These are phyloP conservation scores for Lycaena phlaeas DNA, from an alignment of 2,888 invertebrate genomes.

Conservation along the genomic window DNA sequence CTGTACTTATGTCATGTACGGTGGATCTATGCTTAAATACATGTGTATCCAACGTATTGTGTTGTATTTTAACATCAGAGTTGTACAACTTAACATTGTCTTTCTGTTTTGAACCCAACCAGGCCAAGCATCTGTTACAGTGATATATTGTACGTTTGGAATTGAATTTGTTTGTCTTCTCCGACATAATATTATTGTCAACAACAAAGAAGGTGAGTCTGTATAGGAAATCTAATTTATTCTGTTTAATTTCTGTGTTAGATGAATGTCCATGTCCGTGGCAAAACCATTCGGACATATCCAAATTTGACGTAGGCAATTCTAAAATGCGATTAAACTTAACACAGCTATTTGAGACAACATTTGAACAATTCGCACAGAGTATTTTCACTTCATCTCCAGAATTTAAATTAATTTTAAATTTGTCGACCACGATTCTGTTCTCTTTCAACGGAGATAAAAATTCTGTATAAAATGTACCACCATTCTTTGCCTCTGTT, in stretches of 20 bases:
- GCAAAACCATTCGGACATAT: slow-evolving; percentile 79
- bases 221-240: slow-evolving; percentile 71
- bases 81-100: slow-evolving; percentile 68
- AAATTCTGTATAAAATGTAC: slow-evolving; percentile 60
- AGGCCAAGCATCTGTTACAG: slow-evolving; percentile 72
- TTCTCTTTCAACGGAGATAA: slow-evolving; percentile 29
- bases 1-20: slow-evolving; percentile 34
- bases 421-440: slow-evolving; percentile 27
- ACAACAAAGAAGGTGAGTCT: slow-evolving; percentile 70
- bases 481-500: slow-evolving; percentile 57
- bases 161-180: slow-evolving; percentile 59
- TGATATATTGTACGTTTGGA: slow-evolving; percentile 55
- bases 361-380: slow-evolving; percentile 55
- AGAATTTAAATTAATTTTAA: slow-evolving; percentile 41
- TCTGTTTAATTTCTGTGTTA: slow-evolving; percentile 42
- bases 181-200: slow-evolving; percentile 45
- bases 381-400: slow-evolving; percentile 41
- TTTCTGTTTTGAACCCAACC: slow-evolving; percentile 68
- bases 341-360: slow-evolving; percentile 52
- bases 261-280: slow-evolving; percentile 49
- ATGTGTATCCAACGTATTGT: slow-evolving; percentile 29
- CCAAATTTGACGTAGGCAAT: slow-evolving; percentile 72
- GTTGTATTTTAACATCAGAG: slow-evolving; percentile 63
- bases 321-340: slow-evolving; percentile 75
- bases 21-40: slow-evolving; percentile 38